Base-by-base conservation (phyloP, 2,888 invertebrate genomes). In the Augochlorella aurata region DNA sequence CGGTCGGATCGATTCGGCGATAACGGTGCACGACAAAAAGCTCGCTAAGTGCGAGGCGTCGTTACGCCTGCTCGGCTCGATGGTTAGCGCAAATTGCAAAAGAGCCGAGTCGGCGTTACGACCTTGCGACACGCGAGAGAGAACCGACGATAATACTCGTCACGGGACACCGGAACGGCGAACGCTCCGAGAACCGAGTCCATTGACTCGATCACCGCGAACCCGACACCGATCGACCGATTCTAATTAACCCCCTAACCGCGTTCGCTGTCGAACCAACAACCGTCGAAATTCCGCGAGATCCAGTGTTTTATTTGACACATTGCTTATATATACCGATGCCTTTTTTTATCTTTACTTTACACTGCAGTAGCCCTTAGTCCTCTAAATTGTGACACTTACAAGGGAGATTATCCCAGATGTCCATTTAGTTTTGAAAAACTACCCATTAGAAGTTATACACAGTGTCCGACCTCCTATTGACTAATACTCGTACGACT, bases 21-120 rank as follows among this genome's bases (percentile, higher is more conserved):
- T 87, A 86, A 86, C 82, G 77, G 63, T 52, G 75, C 52, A 52
- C 69, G 54, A 87, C 81, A 82, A 82, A 85, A 87, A 86, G 75
- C 77, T 81, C 24, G 78, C 73, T 77, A 84, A 86, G 76, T 72
- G 72, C 70, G 74, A 72, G 70, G 67, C 75, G 47, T 78, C 66
- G 85, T 85, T 81, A 83, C 79, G 81, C 52, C 68, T 44, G 83
- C 67, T 72, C 79, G 75, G 45, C 63, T 71, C 77, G 75, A 67
- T 74, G 83, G 81, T 87, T 87, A 83, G 76, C 81, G 81, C 85
- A 80, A 85, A 87, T 87, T 83, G 85, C 77, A 82, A 86, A 86
- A 86, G 69, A 77, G 79, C 29, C 75, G 73, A 76, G 74, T 74
- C 74, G 75, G 69, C 77, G 73, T 85, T 87, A 87, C 80, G 81